Evolutionary conservation across 1,140 invertebrate genomes (phyloP).

Genomic region (Idris sp.): DNA sequence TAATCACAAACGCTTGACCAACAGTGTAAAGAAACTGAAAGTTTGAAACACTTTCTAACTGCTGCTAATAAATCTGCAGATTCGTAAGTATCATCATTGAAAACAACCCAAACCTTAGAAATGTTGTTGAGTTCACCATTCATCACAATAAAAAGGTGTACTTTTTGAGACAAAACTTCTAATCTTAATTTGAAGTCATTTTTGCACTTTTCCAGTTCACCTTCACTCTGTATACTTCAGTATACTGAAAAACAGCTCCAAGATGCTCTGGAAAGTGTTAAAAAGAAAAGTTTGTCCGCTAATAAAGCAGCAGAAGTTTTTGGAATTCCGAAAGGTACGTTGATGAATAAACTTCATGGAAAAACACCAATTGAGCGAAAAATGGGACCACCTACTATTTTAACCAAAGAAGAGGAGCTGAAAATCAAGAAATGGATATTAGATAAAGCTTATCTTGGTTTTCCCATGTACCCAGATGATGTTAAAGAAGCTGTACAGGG

Average conservation of each 20-base stretch:
- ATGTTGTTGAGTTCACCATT: too few relatives aligned
- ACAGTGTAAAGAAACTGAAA: too few relatives aligned
- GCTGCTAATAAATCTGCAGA: too few relatives aligned
- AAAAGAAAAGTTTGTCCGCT: slow-evolving; percentile 3
- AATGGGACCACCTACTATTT: slow-evolving; percentile 45
- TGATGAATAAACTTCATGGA: slow-evolving; percentile 40
- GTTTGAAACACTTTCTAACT: too few relatives aligned
- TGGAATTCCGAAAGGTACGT: slow-evolving; percentile 48
- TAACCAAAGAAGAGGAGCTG: slow-evolving; percentile 52
- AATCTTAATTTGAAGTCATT: too few relatives aligned
- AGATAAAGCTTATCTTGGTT: slow-evolving; percentile 56
- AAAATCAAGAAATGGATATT: slow-evolving; percentile 59
- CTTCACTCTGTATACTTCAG: too few relatives aligned
- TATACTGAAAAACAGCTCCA: slow-evolving; percentile 10
- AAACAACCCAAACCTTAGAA: too few relatives aligned
- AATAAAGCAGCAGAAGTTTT: slow-evolving; percentile 28
- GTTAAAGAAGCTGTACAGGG: slow-evolving; percentile 59
- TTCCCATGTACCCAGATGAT: slow-evolving; percentile 62
- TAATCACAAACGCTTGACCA: too few relatives aligned
- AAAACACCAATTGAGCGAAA: slow-evolving; percentile 20
- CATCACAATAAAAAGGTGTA: too few relatives aligned
- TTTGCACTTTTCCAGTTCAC: too few relatives aligned
- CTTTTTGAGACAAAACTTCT: too few relatives aligned
- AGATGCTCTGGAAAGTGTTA: background rate
- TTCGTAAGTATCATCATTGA: too few relatives aligned